A percentile compares a stretch with the other conserved stretches of the same genome.
Conservation (phyloP, 1,140 invertebrate species). For the Cyrtorhinus lividipennis region DNA sequence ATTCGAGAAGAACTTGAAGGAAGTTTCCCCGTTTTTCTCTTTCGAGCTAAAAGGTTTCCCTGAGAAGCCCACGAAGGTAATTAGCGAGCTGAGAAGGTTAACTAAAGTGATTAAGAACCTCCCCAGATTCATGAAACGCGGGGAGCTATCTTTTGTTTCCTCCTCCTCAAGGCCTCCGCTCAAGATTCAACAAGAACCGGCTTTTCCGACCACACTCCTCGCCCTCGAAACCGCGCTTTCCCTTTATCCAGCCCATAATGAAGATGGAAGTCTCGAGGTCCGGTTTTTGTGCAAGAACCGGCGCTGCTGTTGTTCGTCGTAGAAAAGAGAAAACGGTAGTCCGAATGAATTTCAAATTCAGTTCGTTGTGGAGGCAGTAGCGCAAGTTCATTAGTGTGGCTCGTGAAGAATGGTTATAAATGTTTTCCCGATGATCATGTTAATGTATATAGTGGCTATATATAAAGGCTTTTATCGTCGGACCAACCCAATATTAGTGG, state of each 20-base stretch:
- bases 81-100: background rate
- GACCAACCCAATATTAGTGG: too few relatives aligned
- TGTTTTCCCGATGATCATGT: too few relatives aligned
- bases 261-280: background rate
- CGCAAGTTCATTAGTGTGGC: too few relatives aligned
- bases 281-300: background rate
- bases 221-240: background rate
- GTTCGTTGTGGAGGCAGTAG: too few relatives aligned
- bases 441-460: too few relatives aligned
- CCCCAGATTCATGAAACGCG: background rate
- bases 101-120: background rate
- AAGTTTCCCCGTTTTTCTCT: background rate
- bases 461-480: too few relatives aligned
- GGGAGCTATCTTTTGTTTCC: background rate
- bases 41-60: background rate
- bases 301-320: too few relatives aligned
- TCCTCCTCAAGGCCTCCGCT: background rate
- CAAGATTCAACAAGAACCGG: background rate
- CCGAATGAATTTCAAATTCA: too few relatives aligned
- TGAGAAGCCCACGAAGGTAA: background rate
- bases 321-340: too few relatives aligned
- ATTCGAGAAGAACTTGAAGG: background rate
- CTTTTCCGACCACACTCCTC: background rate
- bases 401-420: too few relatives aligned
- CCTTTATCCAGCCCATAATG: background rate